Percentiles rank a stretch among this genome's conserved stretches.
Conservation (phyloP, 1,140 invertebrate species). For the Augochlora pura region DNA sequence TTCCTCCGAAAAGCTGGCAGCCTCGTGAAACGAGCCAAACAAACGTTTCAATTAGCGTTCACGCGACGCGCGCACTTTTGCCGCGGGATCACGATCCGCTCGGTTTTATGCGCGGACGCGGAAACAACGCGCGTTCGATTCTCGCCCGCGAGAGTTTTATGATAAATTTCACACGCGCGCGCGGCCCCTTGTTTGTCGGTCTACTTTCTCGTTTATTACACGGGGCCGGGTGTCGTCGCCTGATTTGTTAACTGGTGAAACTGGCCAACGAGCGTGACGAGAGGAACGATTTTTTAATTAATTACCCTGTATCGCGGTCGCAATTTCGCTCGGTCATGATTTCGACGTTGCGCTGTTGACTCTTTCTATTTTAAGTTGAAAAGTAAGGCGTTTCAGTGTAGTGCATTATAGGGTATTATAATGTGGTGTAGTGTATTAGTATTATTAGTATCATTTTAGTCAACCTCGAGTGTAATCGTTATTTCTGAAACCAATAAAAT, state of each 20-base stretch:
- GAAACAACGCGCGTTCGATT: slow-evolving; percentile 25
- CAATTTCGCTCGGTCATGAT: too few relatives aligned
- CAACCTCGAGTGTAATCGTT: too few relatives aligned
- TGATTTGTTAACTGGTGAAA: slow-evolving; percentile 3
- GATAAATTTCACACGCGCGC: slow-evolving; percentile 17
- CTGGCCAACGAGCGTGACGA: too few relatives aligned
- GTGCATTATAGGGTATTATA: too few relatives aligned
- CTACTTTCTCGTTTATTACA: not conserved
- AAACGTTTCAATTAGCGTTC: slow-evolving; percentile 60
- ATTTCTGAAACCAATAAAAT: too few relatives aligned
- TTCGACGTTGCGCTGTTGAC: too few relatives aligned
- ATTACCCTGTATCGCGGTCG: too few relatives aligned
- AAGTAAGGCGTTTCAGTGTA: too few relatives aligned
- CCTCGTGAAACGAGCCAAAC: slow-evolving; percentile 57
- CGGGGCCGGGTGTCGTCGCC: slow-evolving; percentile 12
- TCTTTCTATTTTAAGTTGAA: too few relatives aligned
- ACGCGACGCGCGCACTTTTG: slow-evolving; percentile 51
- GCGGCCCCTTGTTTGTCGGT: slow-evolving; percentile 6
- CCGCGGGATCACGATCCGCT: slow-evolving; percentile 26
- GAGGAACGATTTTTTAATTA: too few relatives aligned
- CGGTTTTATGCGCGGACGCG: slow-evolving; percentile 42
- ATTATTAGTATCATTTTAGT: too few relatives aligned
- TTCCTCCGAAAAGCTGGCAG: slow-evolving; percentile 43
- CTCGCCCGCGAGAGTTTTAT: slow-evolving; percentile 27
- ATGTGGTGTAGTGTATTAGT: too few relatives aligned